Evolutionary conservation across 2,113 vertebrate species (phyloP).

Genomic region (Toxotes chatareus): DNA sequence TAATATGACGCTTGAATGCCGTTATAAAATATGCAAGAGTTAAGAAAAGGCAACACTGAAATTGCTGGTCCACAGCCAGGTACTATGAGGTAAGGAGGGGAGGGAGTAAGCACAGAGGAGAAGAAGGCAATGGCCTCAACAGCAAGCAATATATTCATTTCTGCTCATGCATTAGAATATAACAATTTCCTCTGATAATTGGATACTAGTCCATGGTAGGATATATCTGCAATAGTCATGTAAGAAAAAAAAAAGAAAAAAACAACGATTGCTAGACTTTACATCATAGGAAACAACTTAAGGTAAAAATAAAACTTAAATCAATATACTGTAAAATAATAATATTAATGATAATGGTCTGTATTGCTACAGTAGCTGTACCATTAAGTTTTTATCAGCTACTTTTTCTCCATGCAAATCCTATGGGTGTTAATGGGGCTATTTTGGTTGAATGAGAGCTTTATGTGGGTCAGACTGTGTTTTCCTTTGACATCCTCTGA

Average conservation of each 20-base stretch:
- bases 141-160: slow-evolving; percentile 1
- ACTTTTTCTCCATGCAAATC: slow-evolving; percentile 66
- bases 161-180: background rate
- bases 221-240: background rate
- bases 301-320: background rate
- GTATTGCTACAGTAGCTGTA: background rate
- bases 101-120: slow-evolving; percentile 17
- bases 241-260: no score
- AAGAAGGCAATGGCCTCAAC: slow-evolving; percentile 18
- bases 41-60: slow-evolving; percentile 38
- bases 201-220: background rate
- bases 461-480: slow-evolving; percentile 78
- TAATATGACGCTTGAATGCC: slow-evolving; percentile 39
- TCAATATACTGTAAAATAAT: background rate
- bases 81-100: slow-evolving; percentile 26
- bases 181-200: slow-evolving; percentile 2
- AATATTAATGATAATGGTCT: background rate
- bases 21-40: slow-evolving; percentile 60
- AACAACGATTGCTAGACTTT: background rate
- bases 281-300: background rate
- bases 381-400: slow-evolving; percentile 39
- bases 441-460: slow-evolving; percentile 69
- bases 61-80: slow-evolving; percentile 52
- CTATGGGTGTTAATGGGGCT: slow-evolving; percentile 59
- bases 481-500: slow-evolving; percentile 58